These are phyloP conservation scores for Eptesicus fuscus DNA, from an alignment of 2,113 vertebrate species.

Conservation along the genomic window DNA sequence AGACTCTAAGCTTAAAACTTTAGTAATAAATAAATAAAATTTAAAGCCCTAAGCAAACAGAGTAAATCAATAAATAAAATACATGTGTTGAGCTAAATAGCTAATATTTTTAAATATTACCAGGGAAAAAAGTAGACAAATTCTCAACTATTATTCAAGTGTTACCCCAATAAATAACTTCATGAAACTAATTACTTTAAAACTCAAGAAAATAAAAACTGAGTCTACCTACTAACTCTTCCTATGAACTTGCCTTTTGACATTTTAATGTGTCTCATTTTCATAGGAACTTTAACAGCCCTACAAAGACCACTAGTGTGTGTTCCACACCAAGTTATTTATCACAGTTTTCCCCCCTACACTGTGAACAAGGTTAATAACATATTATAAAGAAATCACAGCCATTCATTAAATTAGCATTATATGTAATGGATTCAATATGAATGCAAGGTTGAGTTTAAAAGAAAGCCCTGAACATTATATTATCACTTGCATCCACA, in stretches of 20 bases:
- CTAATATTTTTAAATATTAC: conserved; percentile 36
- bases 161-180: conserved; percentile 46
- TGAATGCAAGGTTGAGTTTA: not conserved
- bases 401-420: conserved; percentile 41
- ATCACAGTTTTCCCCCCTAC: conserved; percentile 14
- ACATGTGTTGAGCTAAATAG: conserved; percentile 5
- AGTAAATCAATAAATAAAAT: conserved; percentile 51
- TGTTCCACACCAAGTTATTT: conserved; percentile 41
- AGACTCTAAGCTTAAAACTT: conserved; percentile 17
- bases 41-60: conserved; percentile 17
- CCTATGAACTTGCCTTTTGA: conserved; percentile 38
- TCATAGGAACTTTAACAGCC: conserved; percentile 43
- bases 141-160: conserved; percentile 41
- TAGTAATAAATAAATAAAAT: not conserved
- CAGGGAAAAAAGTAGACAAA: conserved; percentile 40
- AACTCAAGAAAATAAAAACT: conserved; percentile 41
- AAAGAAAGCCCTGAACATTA: not conserved
- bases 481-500: not conserved
- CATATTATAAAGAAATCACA: conserved; percentile 40
- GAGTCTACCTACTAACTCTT: conserved; percentile 45
- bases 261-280: conserved; percentile 60
- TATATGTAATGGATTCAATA: conserved; percentile 9
- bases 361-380: conserved; percentile 53
- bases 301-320: conserved; percentile 43
- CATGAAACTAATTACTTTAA: conserved; percentile 41